Evolutionary conservation across 2,113 vertebrate genomes (phyloP).

Genomic region (Sapajus apella): DNA sequence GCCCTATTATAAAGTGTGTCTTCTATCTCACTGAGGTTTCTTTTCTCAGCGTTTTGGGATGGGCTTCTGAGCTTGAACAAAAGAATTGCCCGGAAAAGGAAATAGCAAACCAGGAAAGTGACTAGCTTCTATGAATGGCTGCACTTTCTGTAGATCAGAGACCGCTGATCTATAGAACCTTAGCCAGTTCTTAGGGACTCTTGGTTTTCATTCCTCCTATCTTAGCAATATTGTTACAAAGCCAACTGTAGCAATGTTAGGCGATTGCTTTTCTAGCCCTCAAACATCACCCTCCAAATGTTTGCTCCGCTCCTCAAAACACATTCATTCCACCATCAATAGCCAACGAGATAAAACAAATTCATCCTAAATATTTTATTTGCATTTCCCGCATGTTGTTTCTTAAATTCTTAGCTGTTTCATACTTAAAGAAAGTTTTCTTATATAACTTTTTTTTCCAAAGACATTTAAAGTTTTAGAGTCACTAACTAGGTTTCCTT

Average conservation of each 20-base stretch:
- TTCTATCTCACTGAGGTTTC: conserved; percentile 20
- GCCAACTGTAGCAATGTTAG: not conserved
- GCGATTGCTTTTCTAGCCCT: not conserved
- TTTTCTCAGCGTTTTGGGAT: conserved; percentile 37
- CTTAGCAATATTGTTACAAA: not conserved
- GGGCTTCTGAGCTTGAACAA: not conserved
- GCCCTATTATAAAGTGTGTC: not conserved
- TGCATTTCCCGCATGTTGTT: not conserved
- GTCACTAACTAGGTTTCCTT: not conserved
- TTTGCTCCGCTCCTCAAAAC: not conserved
- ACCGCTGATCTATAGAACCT: not conserved
- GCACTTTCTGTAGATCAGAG: not conserved
- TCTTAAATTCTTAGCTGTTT: not conserved
- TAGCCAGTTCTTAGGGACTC: not conserved
- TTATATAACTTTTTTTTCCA: not conserved
- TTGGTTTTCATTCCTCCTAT: not conserved
- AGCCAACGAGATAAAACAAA: not conserved
- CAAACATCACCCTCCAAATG: not conserved
- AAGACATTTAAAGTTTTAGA: not conserved
- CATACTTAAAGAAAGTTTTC: not conserved
- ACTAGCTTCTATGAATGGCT: not conserved
- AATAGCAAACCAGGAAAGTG: not conserved
- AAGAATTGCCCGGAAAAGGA: conserved; percentile 55
- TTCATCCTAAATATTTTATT: not conserved
- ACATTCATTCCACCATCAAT: not conserved